Percentiles rank a stretch among this genome's conserved stretches.
Conservation (phyloP, 1,140 invertebrate species). For the Drosophila kepulauana region DNA sequence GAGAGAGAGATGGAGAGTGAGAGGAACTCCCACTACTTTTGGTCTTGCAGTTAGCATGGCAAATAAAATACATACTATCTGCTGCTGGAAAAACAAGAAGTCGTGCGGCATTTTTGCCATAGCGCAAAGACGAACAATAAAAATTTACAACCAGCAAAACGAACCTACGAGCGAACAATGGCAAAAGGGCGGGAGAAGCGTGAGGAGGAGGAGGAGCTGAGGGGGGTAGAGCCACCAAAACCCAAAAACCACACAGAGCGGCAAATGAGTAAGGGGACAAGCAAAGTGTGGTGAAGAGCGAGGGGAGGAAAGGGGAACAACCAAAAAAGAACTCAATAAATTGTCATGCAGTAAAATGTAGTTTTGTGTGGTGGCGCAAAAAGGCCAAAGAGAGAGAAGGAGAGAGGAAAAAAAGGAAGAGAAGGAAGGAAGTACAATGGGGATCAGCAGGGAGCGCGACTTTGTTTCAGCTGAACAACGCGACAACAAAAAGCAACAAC, state of each 20-base stretch:
- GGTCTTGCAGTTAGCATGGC: slow-evolving; percentile 21
- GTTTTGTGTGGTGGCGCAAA: slow-evolving; percentile 48
- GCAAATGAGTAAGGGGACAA: slow-evolving; percentile 36
- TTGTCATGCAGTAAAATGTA: slow-evolving; percentile 83
- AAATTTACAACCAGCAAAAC: slow-evolving; percentile 77
- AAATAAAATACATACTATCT: slow-evolving; percentile 76
- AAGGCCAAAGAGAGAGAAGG: slow-evolving; percentile 15
- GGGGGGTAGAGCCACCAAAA: slow-evolving; percentile 7
- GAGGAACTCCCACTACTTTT: neutral
- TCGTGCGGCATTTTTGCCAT: slow-evolving; percentile 46
- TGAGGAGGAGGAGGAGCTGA: no score
- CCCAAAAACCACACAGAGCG: slow-evolving; percentile 47
- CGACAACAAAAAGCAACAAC: slow-evolving; percentile 35
- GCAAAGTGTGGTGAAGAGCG: neutral
- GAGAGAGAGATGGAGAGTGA: neutral
- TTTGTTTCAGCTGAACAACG: slow-evolving; percentile 75
- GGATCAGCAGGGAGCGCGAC: slow-evolving; percentile 65
- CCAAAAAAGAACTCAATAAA: slow-evolving; percentile 78
- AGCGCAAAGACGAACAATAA: slow-evolving; percentile 73
- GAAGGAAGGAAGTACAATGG: neutral
- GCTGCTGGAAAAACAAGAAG: slow-evolving; percentile 57
- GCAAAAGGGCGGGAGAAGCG: neutral
- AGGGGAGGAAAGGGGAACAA: neutral
- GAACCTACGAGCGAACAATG: slow-evolving; percentile 43
- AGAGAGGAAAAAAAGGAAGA: neutral